These are phyloP conservation scores for Sturmia bella DNA, from an alignment of 2,888 invertebrate species.

Conservation along the genomic window DNA sequence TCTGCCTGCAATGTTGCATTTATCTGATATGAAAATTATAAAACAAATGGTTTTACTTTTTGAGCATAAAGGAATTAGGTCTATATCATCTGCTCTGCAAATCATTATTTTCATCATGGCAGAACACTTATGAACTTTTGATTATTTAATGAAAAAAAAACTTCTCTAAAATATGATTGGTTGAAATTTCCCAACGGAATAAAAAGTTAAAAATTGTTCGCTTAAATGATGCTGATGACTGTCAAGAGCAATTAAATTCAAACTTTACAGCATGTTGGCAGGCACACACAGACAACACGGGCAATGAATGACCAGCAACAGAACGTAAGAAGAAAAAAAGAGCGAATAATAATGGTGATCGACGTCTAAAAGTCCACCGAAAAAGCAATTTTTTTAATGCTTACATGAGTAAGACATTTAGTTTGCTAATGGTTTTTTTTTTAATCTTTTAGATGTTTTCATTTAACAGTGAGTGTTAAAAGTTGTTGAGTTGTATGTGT, in stretches of 20 bases:
- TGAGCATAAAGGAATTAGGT: no score
- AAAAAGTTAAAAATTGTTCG: conserved; percentile 40
- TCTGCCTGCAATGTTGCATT: no score
- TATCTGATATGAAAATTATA: no score
- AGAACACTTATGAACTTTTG: no score
- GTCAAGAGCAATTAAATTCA: conserved; percentile 81
- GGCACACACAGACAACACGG: neutral
- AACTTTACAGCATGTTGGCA: conserved; percentile 71
- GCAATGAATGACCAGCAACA: conserved; percentile 59
- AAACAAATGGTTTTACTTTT: no score
- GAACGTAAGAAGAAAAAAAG: conserved; percentile 10
- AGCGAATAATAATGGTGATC: conserved; percentile 58
- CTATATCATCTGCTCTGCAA: no score
- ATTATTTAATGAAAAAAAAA: no score
- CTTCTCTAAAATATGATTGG: conserved; percentile 32
- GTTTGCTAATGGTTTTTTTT: conserved; percentile 63
- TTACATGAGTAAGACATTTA: conserved; percentile 55
- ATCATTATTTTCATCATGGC: no score
- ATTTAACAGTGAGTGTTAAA: neutral
- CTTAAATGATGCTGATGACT: conserved; percentile 75
- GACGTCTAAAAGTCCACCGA: conserved; percentile 49
- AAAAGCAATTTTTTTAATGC: conserved; percentile 12
- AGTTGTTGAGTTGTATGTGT: neutral
- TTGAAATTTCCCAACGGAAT: conserved; percentile 42
- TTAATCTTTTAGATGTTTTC: conserved; percentile 49